Evolutionary conservation across 2,113 vertebrate species (phyloP), one percentile per base, ranked within the genome.

Genomic region (Balaeniceps rex): DNA sequence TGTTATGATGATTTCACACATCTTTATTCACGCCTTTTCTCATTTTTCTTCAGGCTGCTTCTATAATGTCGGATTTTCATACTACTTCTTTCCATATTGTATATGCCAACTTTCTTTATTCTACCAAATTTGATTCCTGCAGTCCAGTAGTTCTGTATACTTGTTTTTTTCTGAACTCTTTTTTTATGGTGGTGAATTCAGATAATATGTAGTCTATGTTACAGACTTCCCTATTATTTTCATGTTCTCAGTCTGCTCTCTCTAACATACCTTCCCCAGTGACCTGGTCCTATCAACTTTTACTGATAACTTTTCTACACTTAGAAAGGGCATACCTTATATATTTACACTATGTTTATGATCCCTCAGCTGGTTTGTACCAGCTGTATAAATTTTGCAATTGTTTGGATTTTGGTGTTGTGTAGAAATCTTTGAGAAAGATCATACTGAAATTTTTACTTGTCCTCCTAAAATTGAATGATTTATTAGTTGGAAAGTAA

Each of bases 41-140:
- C 52, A 63, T 91, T 92, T 91, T 93, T 89, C 58, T 91, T 95
- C 40, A 85, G 65, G 47, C 49, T 93, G 28, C 54, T 89, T 85
- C 63, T 69, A 11, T 65, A 93, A 52, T 52, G 15, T 49, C 3
- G 12, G 16, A 74, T 94, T 95, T 90, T 88, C 42, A 54, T 83
- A 29, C 25, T 77, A 57, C 38, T 69, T 61, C 60, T 74, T 87
- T 44, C 63, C 42, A 46, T 82, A 19, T 24, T 52, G 3, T 58
- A 28, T 58, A 90, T 61, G 12, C 36, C 61, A 94, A 24, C 19
- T 91, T 95, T 19, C 64, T 91, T 81, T 55, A 79, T 61, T 89
- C 70, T 44, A 19, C 33, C 10, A n/a, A 49, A 46, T 78, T 90
- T 63, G 12, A 54, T 95, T 89, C 47, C 52, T 85, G 26, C 46